These are phyloP conservation scores for Microplitis mediator DNA, from an alignment of 1,140 invertebrate species.

Conservation along the genomic window DNA sequence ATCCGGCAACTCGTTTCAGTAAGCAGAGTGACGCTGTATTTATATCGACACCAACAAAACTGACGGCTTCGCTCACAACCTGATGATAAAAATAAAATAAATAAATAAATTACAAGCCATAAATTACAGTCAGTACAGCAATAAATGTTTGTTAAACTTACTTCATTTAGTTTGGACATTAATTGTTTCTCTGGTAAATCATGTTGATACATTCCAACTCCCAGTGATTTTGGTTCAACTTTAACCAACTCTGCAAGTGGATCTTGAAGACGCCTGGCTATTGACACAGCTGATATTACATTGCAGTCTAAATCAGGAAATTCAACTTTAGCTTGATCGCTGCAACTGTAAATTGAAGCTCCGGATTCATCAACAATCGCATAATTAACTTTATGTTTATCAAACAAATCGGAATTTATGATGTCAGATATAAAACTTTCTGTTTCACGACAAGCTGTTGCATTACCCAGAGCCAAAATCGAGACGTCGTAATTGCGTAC, in stretches of 20 bases:
- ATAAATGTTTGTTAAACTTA: conserved; percentile 49
- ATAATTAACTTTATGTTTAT: conserved; percentile 68
- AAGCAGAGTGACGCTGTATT: conserved; percentile 83
- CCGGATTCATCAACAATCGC: conserved; percentile 89
- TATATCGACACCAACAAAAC: conserved; percentile 89
- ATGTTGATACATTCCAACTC: conserved; percentile 92
- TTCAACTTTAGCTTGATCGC: conserved; percentile 81
- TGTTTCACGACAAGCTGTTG: conserved; percentile 85
- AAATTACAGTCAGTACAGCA: background rate
- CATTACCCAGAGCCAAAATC: conserved; percentile 85
- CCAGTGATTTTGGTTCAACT: conserved; percentile 88
- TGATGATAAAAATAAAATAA: conserved; percentile 24
- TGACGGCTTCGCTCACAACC: conserved; percentile 82
- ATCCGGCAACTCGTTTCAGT: conserved; percentile 80
- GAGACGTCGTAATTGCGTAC: conserved; percentile 65
- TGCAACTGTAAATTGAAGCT: conserved; percentile 89
- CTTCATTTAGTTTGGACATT: conserved; percentile 73
- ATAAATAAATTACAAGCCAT: background rate
- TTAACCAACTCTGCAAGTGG: conserved; percentile 90
- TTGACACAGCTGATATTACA: conserved; percentile 69
- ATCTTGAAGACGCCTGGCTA: conserved; percentile 85
- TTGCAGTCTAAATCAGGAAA: conserved; percentile 77
- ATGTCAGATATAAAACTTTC: conserved; percentile 75
- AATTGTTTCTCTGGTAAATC: conserved; percentile 82
- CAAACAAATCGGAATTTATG: conserved; percentile 65